These are phyloP conservation scores for Monochamus alternatus DNA, from an alignment of 2,888 invertebrate species.

Conservation along the genomic window DNA sequence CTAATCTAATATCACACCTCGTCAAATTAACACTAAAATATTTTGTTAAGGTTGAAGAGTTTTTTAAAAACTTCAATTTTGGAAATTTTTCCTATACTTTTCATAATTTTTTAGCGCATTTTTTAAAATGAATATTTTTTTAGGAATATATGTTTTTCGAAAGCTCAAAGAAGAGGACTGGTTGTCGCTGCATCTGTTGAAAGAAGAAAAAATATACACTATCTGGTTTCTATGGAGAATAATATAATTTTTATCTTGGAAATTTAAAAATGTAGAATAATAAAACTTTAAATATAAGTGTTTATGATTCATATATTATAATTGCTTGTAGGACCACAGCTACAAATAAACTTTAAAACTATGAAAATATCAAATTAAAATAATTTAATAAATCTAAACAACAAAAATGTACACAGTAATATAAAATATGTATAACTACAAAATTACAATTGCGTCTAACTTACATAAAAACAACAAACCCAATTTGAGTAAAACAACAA, in stretches of 20 bases:
- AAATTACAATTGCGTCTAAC: constrained; percentile 38
- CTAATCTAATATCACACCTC: too few species aligned
- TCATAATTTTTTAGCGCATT: neutral
- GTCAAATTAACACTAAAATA: too few species aligned
- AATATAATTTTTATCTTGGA: neutral
- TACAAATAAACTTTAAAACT: constrained; percentile 67
- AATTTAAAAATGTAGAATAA: neutral
- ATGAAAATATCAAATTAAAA: constrained; percentile 66
- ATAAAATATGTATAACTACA: constrained; percentile 61
- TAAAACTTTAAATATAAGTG: neutral
- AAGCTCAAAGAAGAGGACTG: constrained; percentile 68
- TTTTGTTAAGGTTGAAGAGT: too few species aligned
- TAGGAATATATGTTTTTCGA: constrained; percentile 81
- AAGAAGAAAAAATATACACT: neutral
- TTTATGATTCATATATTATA: constrained; percentile 53
- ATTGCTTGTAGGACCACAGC: constrained; percentile 68
- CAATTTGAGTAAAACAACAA: constrained; percentile 52
- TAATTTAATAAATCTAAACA: constrained; percentile 67
- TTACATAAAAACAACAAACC: constrained; percentile 58
- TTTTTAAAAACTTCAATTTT: too few species aligned
- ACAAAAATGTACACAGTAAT: constrained; percentile 68
- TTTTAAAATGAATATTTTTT: constrained; percentile 42
- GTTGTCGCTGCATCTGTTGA: constrained; percentile 61
- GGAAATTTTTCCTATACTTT: too few species aligned
- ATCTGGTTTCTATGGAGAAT: neutral